These are phyloP conservation scores for Sus cebifrons DNA, from an alignment of 2,797 vertebrate species.

Conservation along the genomic window DNA sequence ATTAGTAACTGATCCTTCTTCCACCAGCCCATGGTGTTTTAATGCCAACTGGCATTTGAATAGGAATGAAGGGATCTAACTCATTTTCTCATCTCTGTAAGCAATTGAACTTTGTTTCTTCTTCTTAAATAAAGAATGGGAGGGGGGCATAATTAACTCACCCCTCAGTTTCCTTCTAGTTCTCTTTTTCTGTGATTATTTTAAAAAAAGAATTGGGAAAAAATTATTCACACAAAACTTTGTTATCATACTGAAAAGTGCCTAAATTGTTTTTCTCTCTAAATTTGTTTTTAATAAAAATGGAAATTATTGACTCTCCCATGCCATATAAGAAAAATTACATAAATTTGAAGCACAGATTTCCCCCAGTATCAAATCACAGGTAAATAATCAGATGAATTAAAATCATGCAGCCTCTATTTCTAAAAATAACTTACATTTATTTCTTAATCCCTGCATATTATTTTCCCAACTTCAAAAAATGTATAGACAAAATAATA, in stretches of 20 bases:
- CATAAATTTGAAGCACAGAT: slow-evolving; percentile 19
- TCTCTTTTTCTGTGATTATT: slow-evolving; percentile 9
- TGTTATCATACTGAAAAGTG: not conserved
- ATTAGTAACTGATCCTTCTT: not conserved
- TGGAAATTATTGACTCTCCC: slow-evolving; percentile 6
- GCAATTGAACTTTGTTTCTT: slow-evolving; percentile 8
- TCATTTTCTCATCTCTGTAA: not conserved
- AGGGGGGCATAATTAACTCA: not conserved
- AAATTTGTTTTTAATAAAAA: slow-evolving; percentile 61
- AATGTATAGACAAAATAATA: not conserved
- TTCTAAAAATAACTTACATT: slow-evolving; percentile 11
- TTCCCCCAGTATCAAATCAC: not conserved
- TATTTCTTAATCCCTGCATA: not conserved
- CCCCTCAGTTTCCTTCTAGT: not conserved
- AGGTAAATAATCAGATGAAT: slow-evolving; percentile 1
- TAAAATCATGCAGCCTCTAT: not conserved
- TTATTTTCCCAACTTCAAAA: slow-evolving; percentile 19
- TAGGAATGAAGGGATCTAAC: not conserved
- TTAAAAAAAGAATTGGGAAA: not conserved
- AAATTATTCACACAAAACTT: not conserved
- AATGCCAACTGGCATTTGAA: not conserved
- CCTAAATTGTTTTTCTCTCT: slow-evolving; percentile 38
- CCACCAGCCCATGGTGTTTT: not conserved
- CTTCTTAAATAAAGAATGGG: not conserved
- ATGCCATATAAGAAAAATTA: not conserved